phyloP scores from a whole-genome alignment of 1,140 invertebrate genomes.

The Drosophila santomea region DNA sequence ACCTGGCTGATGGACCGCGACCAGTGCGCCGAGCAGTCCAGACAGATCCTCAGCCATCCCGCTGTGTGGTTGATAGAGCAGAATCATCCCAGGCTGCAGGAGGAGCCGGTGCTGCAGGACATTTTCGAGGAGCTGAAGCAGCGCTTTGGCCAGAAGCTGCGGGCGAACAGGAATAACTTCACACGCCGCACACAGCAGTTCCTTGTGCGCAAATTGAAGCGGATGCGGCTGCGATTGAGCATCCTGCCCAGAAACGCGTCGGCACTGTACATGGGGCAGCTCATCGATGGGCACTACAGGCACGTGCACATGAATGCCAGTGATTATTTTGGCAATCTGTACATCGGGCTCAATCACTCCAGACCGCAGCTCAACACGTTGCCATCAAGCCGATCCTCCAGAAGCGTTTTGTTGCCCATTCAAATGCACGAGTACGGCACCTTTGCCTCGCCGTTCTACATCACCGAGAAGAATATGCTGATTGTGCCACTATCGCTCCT shows the following conservation, averaged over 20 bases:
- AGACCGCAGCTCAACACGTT: background rate
- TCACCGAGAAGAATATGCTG: constrained; percentile 25
- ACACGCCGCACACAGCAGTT: background rate
- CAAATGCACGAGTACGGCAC: constrained; percentile 28
- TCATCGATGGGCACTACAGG: constrained; percentile 26
- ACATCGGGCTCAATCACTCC: constrained; percentile 6
- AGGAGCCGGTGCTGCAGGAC: constrained; percentile 15
- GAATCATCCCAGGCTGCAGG: constrained; percentile 2
- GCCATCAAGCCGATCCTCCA: too few species aligned
- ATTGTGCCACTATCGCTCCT: constrained; percentile 54
- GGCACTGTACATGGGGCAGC: background rate
- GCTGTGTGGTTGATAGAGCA: constrained; percentile 46
- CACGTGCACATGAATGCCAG: constrained; percentile 8
- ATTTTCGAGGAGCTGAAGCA: constrained; percentile 45
- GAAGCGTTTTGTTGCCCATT: background rate
- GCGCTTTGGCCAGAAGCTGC: constrained; percentile 23
- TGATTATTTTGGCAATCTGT: constrained; percentile 54
- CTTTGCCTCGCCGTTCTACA: constrained; percentile 51
- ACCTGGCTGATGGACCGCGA: constrained; percentile 1
- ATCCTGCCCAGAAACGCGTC: constrained; percentile 25
- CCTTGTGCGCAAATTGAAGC: constrained; percentile 35
- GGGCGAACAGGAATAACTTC: constrained; percentile 47
- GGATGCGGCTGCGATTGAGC: constrained; percentile 45
- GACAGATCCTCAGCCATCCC: constrained; percentile 49
- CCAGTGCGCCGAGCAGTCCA: constrained; percentile 45